phyloP scores from a whole-genome alignment of 1,140 invertebrate species.

The Drosophila melanica region DNA sequence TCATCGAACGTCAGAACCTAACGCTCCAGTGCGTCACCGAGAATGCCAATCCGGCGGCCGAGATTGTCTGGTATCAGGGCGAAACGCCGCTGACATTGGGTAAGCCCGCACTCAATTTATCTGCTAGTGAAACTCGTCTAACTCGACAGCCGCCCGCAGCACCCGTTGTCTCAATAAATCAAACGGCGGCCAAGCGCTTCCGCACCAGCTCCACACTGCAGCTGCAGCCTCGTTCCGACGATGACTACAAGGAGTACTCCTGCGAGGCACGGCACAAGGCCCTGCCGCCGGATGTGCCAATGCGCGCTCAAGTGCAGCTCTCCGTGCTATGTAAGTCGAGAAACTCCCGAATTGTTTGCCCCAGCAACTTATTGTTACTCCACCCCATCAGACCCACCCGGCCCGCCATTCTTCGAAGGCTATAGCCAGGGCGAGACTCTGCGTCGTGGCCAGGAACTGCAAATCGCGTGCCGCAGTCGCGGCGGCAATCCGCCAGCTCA shows the following conservation, averaged over 20 bases:
- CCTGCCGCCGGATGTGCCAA: conserved; percentile 89
- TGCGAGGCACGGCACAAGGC: conserved; percentile 95
- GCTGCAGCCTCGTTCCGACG: conserved; percentile 91
- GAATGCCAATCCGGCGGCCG: conserved; percentile 94
- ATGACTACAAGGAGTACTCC: conserved; percentile 94
- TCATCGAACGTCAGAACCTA: conserved; percentile 92
- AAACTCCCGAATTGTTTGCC: background rate
- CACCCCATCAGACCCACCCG: conserved; percentile 92
- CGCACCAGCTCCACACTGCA: conserved; percentile 86
- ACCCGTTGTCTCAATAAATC: conserved; percentile 85
- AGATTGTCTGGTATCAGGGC: conserved; percentile 94
- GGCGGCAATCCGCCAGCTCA: conserved; percentile 98
- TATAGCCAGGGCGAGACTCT: conserved; percentile 95
- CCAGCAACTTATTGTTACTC: background rate
- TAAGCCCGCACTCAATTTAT: conserved; percentile 54
- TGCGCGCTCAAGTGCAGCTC: conserved; percentile 91
- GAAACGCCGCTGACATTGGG: conserved; percentile 91
- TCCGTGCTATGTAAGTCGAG: conserved; percentile 94
- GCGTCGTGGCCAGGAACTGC: conserved; percentile 93
- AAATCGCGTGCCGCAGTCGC: conserved; percentile 94
- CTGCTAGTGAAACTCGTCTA: background rate
- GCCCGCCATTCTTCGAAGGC: conserved; percentile 95
- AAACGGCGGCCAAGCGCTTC: conserved; percentile 83
- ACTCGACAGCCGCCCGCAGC: conserved; percentile 82
- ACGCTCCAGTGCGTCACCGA: conserved; percentile 92